These are phyloP conservation scores for Amphiprion percula DNA, from an alignment of 2,113 vertebrate species.

Conservation along the genomic window DNA sequence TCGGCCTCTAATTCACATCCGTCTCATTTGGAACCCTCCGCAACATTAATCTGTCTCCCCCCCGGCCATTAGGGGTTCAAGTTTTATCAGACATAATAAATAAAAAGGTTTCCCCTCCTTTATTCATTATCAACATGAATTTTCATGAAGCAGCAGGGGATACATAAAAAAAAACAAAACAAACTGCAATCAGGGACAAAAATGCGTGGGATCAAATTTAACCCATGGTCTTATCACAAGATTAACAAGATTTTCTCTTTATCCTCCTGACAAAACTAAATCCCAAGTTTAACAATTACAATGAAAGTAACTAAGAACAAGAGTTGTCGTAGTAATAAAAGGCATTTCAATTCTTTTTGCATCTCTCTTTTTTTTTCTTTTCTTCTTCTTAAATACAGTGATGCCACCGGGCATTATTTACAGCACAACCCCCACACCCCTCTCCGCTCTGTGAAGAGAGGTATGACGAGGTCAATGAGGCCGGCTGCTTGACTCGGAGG, in stretches of 20 bases:
- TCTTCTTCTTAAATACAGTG: slow-evolving; percentile 73
- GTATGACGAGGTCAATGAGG: slow-evolving; percentile 89
- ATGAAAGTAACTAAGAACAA: slow-evolving; percentile 66
- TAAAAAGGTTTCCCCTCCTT: slow-evolving; percentile 58
- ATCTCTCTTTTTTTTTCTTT: slow-evolving; percentile 25
- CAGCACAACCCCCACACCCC: slow-evolving; percentile 66
- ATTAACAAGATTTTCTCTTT: slow-evolving; percentile 30
- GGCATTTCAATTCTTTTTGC: slow-evolving; percentile 79
- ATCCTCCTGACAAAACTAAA: slow-evolving; percentile 53
- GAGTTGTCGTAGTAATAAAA: slow-evolving; percentile 73
- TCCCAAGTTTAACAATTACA: slow-evolving; percentile 58
- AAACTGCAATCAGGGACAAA: slow-evolving; percentile 58
- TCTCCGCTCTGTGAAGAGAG: slow-evolving; percentile 68
- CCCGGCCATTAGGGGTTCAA: slow-evolving; percentile 54
- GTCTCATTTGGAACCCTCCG: slow-evolving; percentile 18
- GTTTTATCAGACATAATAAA: slow-evolving; percentile 69
- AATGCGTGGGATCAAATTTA: slow-evolving; percentile 47
- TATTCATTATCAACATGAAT: slow-evolving; percentile 72
- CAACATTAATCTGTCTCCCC: slow-evolving; percentile 25
- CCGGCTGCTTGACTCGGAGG: slow-evolving; percentile 94
- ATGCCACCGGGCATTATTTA: slow-evolving; percentile 77
- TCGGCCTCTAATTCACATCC: neutral
- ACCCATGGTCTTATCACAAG: slow-evolving; percentile 57
- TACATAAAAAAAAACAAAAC: slow-evolving; percentile 37
- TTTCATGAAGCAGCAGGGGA: slow-evolving; percentile 69